Evolutionary conservation across 2,797 vertebrate species (phyloP).

Genomic region (Cyprinella venusta): DNA sequence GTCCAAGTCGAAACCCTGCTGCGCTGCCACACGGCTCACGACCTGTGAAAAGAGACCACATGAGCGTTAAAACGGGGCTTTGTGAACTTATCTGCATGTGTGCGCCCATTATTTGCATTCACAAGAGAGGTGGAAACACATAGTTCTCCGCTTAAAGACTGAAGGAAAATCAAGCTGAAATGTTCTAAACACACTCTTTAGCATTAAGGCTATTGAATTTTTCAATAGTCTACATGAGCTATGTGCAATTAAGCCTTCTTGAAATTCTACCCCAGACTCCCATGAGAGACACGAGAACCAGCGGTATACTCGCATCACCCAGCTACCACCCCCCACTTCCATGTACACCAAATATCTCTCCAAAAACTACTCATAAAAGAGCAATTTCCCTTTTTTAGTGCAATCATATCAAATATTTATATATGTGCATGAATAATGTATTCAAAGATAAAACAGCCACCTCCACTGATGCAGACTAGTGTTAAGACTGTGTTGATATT

Average conservation of each 20-base stretch:
- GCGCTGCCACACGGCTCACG: constrained; percentile 95
- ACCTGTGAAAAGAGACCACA: constrained; percentile 77
- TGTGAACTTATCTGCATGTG: constrained; percentile 17
- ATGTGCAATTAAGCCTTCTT: constrained; percentile 58
- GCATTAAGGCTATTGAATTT: constrained; percentile 50
- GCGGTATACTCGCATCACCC: constrained; percentile 44
- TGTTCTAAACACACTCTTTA: constrained; percentile 48
- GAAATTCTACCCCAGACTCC: constrained; percentile 51
- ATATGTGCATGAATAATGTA: constrained; percentile 61
- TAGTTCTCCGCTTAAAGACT: constrained; percentile 16
- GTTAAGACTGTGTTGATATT: constrained; percentile 60
- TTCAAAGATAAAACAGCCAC: constrained; percentile 55
- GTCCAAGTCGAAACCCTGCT: constrained; percentile 97
- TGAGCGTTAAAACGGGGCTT: constrained; percentile 40
- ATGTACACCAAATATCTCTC: constrained; percentile 54
- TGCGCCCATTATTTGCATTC: constrained; percentile 36
- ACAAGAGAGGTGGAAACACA: constrained; percentile 16
- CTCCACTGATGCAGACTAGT: constrained; percentile 49
- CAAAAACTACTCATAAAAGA: constrained; percentile 55
- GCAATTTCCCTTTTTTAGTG: constrained; percentile 56
- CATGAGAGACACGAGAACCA: constrained; percentile 43
- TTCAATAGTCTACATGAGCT: constrained; percentile 53
- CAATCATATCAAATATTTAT: constrained; percentile 63
- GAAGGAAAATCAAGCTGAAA: constrained; percentile 40
- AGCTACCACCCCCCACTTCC: constrained; percentile 22